phyloP scores from a whole-genome alignment of 2,888 invertebrate species.

The Macaria liturata region DNA sequence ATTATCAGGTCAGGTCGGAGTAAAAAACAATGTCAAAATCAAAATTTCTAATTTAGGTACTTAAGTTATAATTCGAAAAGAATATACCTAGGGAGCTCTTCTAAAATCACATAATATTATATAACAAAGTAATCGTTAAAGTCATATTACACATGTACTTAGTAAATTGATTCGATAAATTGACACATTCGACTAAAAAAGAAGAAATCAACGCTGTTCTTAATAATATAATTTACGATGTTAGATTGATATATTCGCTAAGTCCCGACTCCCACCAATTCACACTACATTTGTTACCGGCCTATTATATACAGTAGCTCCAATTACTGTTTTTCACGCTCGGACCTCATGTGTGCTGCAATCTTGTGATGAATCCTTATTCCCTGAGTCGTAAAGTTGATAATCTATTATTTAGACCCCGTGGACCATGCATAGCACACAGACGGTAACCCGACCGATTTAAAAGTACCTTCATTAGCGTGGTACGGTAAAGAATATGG shows the following conservation, averaged over 20 bases:
- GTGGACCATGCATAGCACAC: constrained; percentile 35
- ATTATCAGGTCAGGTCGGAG: too few relatives aligned
- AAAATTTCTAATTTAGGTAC: too few relatives aligned
- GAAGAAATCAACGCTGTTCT: too few relatives aligned
- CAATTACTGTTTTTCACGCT: constrained; percentile 60
- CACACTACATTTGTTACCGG: constrained; percentile 57
- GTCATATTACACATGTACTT: too few relatives aligned
- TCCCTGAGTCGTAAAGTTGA: constrained; percentile 16
- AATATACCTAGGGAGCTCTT: too few relatives aligned
- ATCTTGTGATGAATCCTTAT: constrained; percentile 9
- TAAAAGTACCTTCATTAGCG: constrained; percentile 34
- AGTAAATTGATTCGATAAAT: too few relatives aligned
- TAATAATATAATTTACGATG: too few relatives aligned
- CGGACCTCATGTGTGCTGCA: constrained; percentile 31
- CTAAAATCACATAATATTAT: too few relatives aligned
- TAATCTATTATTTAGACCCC: constrained; percentile 19
- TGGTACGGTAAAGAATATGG: constrained; percentile 28
- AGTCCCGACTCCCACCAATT: constrained; percentile 49
- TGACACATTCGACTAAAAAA: too few relatives aligned
- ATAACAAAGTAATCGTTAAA: too few relatives aligned
- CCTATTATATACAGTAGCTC: constrained; percentile 61
- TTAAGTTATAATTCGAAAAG: too few relatives aligned
- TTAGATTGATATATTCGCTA: constrained; percentile 20
- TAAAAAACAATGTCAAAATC: too few relatives aligned
- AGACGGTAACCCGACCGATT: constrained; percentile 45